A percentile compares a stretch with the other conserved stretches of the same genome.
Conservation (phyloP, 2,888 invertebrate genomes). For the Eutolmus rufibarbis region DNA sequence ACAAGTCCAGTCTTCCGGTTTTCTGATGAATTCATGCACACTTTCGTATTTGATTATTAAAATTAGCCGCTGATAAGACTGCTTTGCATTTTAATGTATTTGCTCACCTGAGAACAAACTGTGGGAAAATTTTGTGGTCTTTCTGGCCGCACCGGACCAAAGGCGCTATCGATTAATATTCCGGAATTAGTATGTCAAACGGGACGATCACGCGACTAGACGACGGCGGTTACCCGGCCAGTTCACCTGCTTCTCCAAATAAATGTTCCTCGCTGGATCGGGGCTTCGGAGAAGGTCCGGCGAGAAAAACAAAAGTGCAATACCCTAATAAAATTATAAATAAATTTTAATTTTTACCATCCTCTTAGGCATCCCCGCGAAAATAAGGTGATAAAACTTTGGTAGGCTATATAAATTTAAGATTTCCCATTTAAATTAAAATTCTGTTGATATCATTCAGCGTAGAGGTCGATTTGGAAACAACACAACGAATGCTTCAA, state of each 20-base stretch:
- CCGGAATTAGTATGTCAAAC: not conserved
- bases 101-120: not conserved
- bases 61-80: slow-evolving; percentile 1
- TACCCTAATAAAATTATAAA: not conserved
- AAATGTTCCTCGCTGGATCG: not conserved
- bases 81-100: slow-evolving; percentile 11
- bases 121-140: slow-evolving; percentile 24
- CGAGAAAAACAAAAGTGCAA: not conserved
- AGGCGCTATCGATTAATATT: not conserved
- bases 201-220: not conserved
- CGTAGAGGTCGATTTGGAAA: not conserved
- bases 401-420: not conserved
- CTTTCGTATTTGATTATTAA: slow-evolving; percentile 19
- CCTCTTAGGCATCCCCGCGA: not conserved
- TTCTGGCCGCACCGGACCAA: not conserved
- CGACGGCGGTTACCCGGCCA: not conserved
- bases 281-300: not conserved
- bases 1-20: slow-evolving; percentile 19
- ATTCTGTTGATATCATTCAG: not conserved
- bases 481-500: too few relatives aligned
- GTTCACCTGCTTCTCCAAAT: not conserved
- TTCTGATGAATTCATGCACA: slow-evolving; percentile 24
- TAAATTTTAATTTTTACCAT: not conserved
- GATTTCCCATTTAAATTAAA: not conserved
- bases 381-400: not conserved